Evolutionary conservation across 2,888 invertebrate species (phyloP), one percentile per base, ranked within the genome.

Genomic region (Spisula solida): DNA sequence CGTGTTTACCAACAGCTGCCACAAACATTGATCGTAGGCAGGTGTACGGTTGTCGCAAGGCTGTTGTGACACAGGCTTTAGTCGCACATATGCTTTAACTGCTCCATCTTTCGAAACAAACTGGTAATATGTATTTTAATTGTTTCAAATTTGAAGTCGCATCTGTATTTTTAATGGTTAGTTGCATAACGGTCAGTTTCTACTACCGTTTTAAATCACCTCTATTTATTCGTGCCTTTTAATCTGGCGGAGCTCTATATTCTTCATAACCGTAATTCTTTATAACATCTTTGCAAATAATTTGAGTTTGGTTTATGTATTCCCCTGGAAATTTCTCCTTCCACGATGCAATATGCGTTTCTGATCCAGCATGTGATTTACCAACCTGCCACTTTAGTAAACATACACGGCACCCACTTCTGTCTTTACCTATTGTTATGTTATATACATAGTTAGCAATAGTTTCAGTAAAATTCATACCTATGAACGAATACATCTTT

Each of bases 401-500:
- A 48, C 83, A 83, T 0, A 83, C 31, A 8, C 0, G 18, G 29
- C 70, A 83, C 0, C 83, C 75, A 51, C 29, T 66, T 18, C 25
- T 83, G 48, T 83, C 70, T 31, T 83, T 75, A 1, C 83, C 83
- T 4, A 83, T 31, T 5, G 83, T 83, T 16, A 83, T 51, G 48
- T 83, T 75, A 31, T 75, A 75, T 4, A 75, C 75, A 51, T 83
- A 83, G 4, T 31, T 31, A 25, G 70, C 51, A 29, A 83, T 83
- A 0, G 0, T 29, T 25, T 70, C 75, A 18, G 83, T 83, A 47
- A 83, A 83, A 10, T 75, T 29, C 51, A 83, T 75, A 48, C 75
- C 83, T 31, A 83, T 75, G 66, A 83, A 83, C 6, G 41, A 29
- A 29, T 83, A 83, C 83, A 83, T 83, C 0, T 25, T 31, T 75